These are phyloP conservation scores for Pyxicephalus adspersus DNA, from an alignment of 2,113 vertebrate species.

Conservation along the genomic window DNA sequence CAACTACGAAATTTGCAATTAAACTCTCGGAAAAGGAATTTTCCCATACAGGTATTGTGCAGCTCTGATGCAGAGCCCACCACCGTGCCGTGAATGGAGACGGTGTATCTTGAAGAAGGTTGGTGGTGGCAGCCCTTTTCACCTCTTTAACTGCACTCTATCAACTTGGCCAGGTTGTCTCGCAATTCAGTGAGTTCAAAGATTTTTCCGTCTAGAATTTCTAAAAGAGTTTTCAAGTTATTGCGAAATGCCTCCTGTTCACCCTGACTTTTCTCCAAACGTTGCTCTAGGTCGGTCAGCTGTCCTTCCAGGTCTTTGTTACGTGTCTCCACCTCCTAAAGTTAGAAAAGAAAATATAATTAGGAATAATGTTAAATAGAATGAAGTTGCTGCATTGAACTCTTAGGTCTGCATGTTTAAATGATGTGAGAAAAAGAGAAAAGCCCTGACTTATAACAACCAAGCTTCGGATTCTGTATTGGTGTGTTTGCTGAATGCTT, in stretches of 20 bases:
- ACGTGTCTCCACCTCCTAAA: slow-evolving; percentile 91
- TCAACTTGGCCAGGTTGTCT: slow-evolving; percentile 94
- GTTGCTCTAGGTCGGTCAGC: slow-evolving; percentile 89
- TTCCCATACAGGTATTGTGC: slow-evolving; percentile 72
- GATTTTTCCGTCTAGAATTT: slow-evolving; percentile 97
- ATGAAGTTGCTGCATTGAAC: too few relatives aligned
- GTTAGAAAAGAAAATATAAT: slow-evolving; percentile 61
- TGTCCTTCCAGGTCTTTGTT: slow-evolving; percentile 94
- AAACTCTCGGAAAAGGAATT: slow-evolving; percentile 69
- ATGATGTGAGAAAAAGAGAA: too few relatives aligned
- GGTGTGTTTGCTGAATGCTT: too few relatives aligned
- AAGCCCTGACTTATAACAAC: too few relatives aligned
- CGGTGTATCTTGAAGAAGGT: slow-evolving; percentile 73
- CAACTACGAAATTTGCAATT: slow-evolving; percentile 75
- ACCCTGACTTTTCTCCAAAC: slow-evolving; percentile 94
- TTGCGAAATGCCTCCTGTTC: slow-evolving; percentile 96
- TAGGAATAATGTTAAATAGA: too few relatives aligned
- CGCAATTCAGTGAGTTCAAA: slow-evolving; percentile 97
- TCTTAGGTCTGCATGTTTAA: too few relatives aligned
- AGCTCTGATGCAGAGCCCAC: slow-evolving; percentile 76
- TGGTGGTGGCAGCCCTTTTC: slow-evolving; percentile 70
- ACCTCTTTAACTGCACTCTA: slow-evolving; percentile 91
- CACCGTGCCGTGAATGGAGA: slow-evolving; percentile 75
- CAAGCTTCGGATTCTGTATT: too few relatives aligned
- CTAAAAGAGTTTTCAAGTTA: slow-evolving; percentile 97